Conservation (phyloP, 2,888 invertebrate genomes). For the Hipparchia sbordonii region DNA sequence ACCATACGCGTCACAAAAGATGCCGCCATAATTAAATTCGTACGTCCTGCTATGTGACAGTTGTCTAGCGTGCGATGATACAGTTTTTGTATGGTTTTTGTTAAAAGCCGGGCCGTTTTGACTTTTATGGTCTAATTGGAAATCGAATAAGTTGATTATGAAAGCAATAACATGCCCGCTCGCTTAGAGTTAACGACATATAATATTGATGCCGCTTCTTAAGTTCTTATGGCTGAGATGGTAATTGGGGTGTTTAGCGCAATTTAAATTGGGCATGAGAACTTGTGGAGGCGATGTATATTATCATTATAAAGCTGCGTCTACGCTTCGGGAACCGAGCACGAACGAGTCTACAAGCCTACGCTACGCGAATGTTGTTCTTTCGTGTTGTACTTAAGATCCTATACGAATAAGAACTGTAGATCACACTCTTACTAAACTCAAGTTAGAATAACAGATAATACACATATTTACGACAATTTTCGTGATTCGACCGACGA, state of each 20-base stretch:
- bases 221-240: conserved; percentile 4
- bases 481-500: too few relatives aligned
- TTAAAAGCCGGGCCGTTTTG: conserved; percentile 46
- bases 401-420: too few relatives aligned
- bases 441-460: too few relatives aligned
- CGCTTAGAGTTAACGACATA: conserved; percentile 30
- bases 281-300: conserved; percentile 17
- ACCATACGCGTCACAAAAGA: conserved; percentile 66
- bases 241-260: conserved; percentile 16
- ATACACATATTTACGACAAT: too few relatives aligned
- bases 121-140: conserved; percentile 56
- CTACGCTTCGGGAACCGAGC: too few relatives aligned
- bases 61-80: conserved; percentile 65
- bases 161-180: conserved; percentile 34
- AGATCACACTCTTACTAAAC: too few relatives aligned
- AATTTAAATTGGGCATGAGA: conserved; percentile 21
- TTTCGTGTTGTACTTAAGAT: too few relatives aligned
- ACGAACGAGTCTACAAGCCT: too few relatives aligned
- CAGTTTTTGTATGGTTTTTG: conserved; percentile 56
- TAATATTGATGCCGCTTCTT: conserved; percentile 29
- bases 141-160: conserved; percentile 46
- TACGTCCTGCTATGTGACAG: conserved; percentile 77
- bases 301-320: neutral
- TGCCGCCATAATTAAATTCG: conserved; percentile 77
- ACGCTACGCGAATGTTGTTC: too few relatives aligned